Evolutionary conservation across 2,888 invertebrate species (phyloP).

Genomic region (Clivina fossor): DNA sequence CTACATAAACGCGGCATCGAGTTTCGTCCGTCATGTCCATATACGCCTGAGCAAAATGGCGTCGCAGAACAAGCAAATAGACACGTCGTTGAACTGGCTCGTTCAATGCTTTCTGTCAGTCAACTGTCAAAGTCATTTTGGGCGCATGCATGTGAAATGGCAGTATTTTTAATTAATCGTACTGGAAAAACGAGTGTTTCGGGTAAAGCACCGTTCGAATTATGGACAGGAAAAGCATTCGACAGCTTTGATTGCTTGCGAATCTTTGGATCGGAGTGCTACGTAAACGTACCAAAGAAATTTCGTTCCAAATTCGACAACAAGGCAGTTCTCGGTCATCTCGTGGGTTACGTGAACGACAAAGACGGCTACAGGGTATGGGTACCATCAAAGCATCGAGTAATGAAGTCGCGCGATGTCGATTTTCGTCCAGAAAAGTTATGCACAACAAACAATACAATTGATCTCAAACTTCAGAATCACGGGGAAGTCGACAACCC

Average conservation of each 20-base stretch:
- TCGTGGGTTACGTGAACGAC: conserved; percentile 44
- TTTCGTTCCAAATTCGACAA: conserved; percentile 42
- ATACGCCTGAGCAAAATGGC: conserved; percentile 16
- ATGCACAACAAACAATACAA: conserved; percentile 23
- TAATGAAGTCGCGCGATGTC: conserved; percentile 24
- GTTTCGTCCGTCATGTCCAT: too few relatives aligned
- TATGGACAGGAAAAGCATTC: conserved; percentile 29
- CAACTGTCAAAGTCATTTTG: too few relatives aligned
- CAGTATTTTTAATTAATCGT: too few relatives aligned
- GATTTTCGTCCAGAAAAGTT: conserved; percentile 31
- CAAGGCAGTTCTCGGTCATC: conserved; percentile 42
- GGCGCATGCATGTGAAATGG: too few relatives aligned
- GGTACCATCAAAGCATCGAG: conserved; percentile 23
- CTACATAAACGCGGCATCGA: too few relatives aligned
- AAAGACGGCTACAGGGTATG: conserved; percentile 33
- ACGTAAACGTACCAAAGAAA: conserved; percentile 30
- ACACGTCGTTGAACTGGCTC: too few relatives aligned
- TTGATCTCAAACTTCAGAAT: conserved; percentile 21
- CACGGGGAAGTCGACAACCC: too few relatives aligned
- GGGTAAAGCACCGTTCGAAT: conserved; percentile 30
- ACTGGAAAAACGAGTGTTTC: too few relatives aligned
- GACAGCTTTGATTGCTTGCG: conserved; percentile 26
- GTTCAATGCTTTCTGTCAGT: too few relatives aligned
- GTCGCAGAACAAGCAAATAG: conserved; percentile 20
- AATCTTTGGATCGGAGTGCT: conserved; percentile 4